These are phyloP conservation scores for Apamea epomidion DNA, from an alignment of 2,888 invertebrate species.

Conservation along the genomic window DNA sequence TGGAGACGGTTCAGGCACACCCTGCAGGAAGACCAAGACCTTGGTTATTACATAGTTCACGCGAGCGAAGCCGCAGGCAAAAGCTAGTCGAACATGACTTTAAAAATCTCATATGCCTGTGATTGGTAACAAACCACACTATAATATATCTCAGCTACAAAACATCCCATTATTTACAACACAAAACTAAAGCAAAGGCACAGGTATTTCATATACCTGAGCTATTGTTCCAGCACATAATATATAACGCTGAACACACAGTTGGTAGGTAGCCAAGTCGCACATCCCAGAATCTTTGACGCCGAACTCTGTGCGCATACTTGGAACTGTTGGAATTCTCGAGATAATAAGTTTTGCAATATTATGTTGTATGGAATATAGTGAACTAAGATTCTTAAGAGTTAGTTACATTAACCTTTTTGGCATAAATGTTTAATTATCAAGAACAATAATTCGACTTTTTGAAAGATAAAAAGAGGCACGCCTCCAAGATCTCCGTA, in stretches of 20 bases:
- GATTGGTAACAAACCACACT: not conserved
- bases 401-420: not conserved
- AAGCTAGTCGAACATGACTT: not conserved
- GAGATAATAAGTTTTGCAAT: conserved; percentile 28
- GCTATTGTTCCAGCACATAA: conserved; percentile 40
- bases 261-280: conserved; percentile 60
- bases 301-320: conserved; percentile 29
- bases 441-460: not conserved
- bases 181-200: conserved; percentile 37
- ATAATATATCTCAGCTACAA: not conserved
- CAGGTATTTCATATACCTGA: conserved; percentile 55
- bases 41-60: not conserved
- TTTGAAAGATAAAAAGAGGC: not conserved
- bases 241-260: conserved; percentile 47
- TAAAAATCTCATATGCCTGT: not conserved
- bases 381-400: not conserved
- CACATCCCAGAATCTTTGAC: conserved; percentile 39
- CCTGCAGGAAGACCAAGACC: no score
- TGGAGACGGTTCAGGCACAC: no score
- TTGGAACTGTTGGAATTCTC: conserved; percentile 34
- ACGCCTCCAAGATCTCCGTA: no score
- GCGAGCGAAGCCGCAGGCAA: not conserved
- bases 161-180: conserved; percentile 24
- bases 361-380: conserved; percentile 3
- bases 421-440: not conserved